phyloP scores from a whole-genome alignment of 1,140 invertebrate species.

The Drosophila takahashii region DNA sequence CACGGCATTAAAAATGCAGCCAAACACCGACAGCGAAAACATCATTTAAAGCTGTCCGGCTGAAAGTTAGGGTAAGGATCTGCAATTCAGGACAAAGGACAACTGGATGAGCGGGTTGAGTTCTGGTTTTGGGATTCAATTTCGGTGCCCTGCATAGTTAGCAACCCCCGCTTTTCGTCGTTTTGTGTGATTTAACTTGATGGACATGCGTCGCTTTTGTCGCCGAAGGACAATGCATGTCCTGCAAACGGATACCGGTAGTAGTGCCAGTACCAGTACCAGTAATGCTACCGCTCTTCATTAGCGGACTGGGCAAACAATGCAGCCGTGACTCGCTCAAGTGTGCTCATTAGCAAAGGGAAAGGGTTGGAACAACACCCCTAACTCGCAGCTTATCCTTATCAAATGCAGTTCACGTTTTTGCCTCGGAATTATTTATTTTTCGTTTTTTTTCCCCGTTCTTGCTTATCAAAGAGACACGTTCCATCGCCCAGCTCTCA shows the following conservation, averaged over 20 bases:
- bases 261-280: conserved; percentile 1
- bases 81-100: conserved; percentile 7
- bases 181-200: conserved; percentile 67
- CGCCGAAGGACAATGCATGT: conserved; percentile 67
- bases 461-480: conserved; percentile 49
- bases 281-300: conserved; percentile 54
- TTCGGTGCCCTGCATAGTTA: background rate
- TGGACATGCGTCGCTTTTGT: conserved; percentile 70
- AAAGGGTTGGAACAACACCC: conserved; percentile 18
- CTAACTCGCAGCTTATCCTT: conserved; percentile 46
- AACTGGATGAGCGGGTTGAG: conserved; percentile 47
- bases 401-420: conserved; percentile 62
- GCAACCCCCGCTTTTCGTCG: conserved; percentile 36
- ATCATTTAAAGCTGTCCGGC: conserved; percentile 43
- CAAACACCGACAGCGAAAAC: conserved; percentile 28
- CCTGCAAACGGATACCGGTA: conserved; percentile 58
- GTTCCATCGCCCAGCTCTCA: conserved; percentile 32
- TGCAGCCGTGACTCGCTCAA: conserved; percentile 72
- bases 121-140: conserved; percentile 26
- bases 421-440: conserved; percentile 44
- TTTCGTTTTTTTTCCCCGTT: conserved; percentile 19
- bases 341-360: conserved; percentile 74
- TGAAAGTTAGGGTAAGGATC: conserved; percentile 9
- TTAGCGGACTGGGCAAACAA: conserved; percentile 67
- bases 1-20: conserved; percentile 68